These are phyloP conservation scores for Xiphophorus hellerii DNA, from an alignment of 2,113 vertebrate genomes.

Conservation along the genomic window DNA sequence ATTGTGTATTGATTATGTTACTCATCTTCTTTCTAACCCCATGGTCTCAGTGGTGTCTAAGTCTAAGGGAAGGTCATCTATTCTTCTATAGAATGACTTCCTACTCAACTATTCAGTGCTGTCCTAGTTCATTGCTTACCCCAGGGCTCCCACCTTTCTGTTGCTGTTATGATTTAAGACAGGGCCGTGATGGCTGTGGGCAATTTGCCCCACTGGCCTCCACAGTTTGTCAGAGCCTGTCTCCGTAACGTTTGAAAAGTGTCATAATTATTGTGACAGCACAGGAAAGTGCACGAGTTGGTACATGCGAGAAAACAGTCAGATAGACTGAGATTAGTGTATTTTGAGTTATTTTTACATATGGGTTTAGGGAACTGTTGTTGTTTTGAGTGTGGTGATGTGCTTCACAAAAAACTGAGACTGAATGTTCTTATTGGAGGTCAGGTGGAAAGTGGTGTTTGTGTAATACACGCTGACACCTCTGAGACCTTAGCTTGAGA, in stretches of 20 bases:
- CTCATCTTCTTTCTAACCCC: constrained; percentile 35
- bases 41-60: constrained; percentile 41
- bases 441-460: constrained; percentile 35
- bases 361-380: constrained; percentile 15
- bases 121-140: constrained; percentile 17
- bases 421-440: constrained; percentile 38
- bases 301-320: constrained; percentile 13
- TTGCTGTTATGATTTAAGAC: constrained; percentile 41
- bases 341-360: constrained; percentile 12
- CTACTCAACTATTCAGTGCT: constrained; percentile 19
- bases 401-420: constrained; percentile 29
- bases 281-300: constrained; percentile 11
- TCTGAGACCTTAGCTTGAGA: constrained; percentile 32
- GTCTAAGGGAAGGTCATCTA: constrained; percentile 58
- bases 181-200: constrained; percentile 64
- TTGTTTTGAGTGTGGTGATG: constrained; percentile 25
- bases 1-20: constrained; percentile 61
- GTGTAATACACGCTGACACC: constrained; percentile 28
- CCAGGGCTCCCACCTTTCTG: constrained; percentile 2
- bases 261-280: constrained; percentile 60
- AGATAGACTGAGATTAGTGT: constrained; percentile 1
- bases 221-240: constrained; percentile 58
- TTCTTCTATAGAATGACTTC: constrained; percentile 10
- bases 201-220: constrained; percentile 49
- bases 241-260: constrained; percentile 42